These are phyloP conservation scores for Papilio elwesi DNA, from an alignment of 2,888 invertebrate species.

Conservation along the genomic window DNA sequence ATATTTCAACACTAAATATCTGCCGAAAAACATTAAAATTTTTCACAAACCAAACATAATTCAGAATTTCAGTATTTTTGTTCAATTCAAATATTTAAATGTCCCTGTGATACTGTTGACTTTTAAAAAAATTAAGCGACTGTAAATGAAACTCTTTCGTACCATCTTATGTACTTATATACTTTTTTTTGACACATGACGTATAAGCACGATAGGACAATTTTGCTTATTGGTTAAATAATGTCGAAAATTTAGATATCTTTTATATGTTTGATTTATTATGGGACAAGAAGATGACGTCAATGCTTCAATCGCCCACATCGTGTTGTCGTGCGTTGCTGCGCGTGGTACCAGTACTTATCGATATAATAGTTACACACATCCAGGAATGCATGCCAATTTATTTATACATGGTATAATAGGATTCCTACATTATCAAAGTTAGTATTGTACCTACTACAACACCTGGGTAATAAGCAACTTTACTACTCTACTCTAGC, in stretches of 20 bases:
- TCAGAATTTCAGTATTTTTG: no score
- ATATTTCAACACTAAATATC: no score
- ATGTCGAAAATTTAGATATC: slow-evolving; percentile 28
- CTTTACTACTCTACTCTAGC: no score
- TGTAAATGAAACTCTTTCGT: slow-evolving; percentile 10
- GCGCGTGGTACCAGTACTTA: slow-evolving; percentile 58
- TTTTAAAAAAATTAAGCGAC: neutral
- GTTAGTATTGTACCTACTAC: slow-evolving; percentile 49
- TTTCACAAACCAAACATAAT: no score
- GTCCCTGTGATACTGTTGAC: slow-evolving; percentile 7
- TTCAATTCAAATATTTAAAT: neutral
- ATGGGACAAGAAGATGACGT: slow-evolving; percentile 68
- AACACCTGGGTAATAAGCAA: no score
- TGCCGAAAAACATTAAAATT: no score
- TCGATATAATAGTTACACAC: slow-evolving; percentile 57
- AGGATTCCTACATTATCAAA: slow-evolving; percentile 68
- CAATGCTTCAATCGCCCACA: slow-evolving; percentile 65
- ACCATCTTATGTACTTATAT: neutral
- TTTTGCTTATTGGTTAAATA: slow-evolving; percentile 41
- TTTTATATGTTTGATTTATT: slow-evolving; percentile 40
- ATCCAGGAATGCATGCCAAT: slow-evolving; percentile 74
- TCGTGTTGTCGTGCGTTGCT: slow-evolving; percentile 66
- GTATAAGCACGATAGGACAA: neutral
- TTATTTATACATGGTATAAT: slow-evolving; percentile 71
- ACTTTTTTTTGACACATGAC: slow-evolving; percentile 25